Evolutionary conservation across 1,140 invertebrate species (phyloP).

Genomic region (Danaus plexippus): DNA sequence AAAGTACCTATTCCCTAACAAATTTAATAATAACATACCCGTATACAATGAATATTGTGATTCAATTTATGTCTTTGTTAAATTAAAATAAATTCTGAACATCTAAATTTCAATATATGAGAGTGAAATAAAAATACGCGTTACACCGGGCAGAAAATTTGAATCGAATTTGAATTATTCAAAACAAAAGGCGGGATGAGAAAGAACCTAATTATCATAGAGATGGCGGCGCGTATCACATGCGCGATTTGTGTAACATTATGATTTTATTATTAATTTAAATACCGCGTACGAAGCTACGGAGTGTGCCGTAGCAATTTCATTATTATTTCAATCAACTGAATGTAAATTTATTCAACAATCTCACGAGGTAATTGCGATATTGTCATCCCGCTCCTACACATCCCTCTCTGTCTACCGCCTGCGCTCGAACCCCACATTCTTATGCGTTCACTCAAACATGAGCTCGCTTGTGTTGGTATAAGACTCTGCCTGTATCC

Average conservation of each 20-base stretch:
- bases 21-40: too few relatives aligned
- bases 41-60: too few relatives aligned
- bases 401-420: slow-evolving; percentile 28
- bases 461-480: slow-evolving; percentile 45
- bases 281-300: slow-evolving; percentile 61
- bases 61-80: too few relatives aligned
- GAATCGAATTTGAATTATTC: slow-evolving; percentile 42
- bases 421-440: slow-evolving; percentile 46
- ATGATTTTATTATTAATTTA: slow-evolving; percentile 71
- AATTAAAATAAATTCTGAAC: background rate
- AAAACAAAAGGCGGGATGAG: slow-evolving; percentile 39
- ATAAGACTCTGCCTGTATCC: slow-evolving; percentile 42
- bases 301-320: slow-evolving; percentile 66
- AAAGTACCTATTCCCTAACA: too few relatives aligned
- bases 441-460: slow-evolving; percentile 69
- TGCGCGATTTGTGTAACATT: slow-evolving; percentile 64
- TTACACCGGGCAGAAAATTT: slow-evolving; percentile 27
- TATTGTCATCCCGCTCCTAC: slow-evolving; percentile 41
- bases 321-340: slow-evolving; percentile 72
- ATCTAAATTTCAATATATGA: slow-evolving; percentile 8
- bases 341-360: slow-evolving; percentile 72
- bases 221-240: slow-evolving; percentile 44
- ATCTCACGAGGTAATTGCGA: slow-evolving; percentile 69
- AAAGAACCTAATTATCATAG: slow-evolving; percentile 57
- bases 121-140: slow-evolving; percentile 14